Evolutionary conservation across 2,888 invertebrate genomes (phyloP).

Genomic region (Catotricha subobsoleta): DNA sequence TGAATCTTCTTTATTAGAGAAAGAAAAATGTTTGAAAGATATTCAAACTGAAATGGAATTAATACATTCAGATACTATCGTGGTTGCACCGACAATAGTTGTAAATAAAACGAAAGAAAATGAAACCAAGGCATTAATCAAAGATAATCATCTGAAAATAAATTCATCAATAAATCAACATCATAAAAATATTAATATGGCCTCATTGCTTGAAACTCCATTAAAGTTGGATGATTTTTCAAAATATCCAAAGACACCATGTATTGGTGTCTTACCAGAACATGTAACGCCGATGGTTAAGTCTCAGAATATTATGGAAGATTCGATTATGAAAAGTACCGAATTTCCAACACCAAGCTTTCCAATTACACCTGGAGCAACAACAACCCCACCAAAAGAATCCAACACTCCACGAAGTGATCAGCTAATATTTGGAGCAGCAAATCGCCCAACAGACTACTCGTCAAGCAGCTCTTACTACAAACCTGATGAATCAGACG

Average conservation of each 20-base stretch:
- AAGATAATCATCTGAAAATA: no score
- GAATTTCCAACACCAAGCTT: constrained; percentile 39
- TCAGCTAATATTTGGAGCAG: neutral
- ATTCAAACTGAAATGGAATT: constrained; percentile 13
- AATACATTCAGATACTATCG: neutral
- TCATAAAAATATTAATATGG: constrained; percentile 15
- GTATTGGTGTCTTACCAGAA: constrained; percentile 31
- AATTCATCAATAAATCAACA: no score
- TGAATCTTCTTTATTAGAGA: no score
- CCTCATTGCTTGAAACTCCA: constrained; percentile 36
- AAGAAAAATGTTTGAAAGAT: no score
- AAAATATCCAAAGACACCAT: constrained; percentile 37
- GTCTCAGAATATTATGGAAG: neutral
- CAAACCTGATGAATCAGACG: constrained; percentile 42
- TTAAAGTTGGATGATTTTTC: constrained; percentile 33
- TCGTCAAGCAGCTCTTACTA: constrained; percentile 45
- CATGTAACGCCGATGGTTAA: constrained; percentile 14
- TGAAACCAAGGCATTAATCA: no score
- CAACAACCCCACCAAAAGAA: constrained; percentile 14
- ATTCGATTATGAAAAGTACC: constrained; percentile 34
- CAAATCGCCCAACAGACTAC: constrained; percentile 37
- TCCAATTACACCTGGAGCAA: constrained; percentile 29
- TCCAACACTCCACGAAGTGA: neutral
- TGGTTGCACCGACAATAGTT: no score
- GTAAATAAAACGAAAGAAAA: no score